Evolutionary conservation across 2,113 vertebrate genomes (phyloP), one percentile per base, ranked within the genome.

Genomic region (Clupea harengus): DNA sequence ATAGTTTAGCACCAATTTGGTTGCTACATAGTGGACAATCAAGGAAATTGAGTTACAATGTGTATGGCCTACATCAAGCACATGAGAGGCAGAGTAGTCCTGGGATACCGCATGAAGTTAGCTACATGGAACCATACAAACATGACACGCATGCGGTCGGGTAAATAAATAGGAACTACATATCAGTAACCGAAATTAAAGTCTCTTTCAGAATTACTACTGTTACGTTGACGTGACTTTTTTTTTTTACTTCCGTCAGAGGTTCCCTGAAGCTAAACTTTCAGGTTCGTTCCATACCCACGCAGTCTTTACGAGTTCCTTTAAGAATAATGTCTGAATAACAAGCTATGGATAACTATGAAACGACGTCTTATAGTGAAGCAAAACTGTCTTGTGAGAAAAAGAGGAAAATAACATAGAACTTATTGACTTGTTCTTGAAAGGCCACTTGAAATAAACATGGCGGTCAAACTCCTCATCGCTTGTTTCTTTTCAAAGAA

Each of bases 381-480:
- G 25, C 8, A 75, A 75, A 75, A 13, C 11, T 9, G 9, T 32
- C 4, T 20, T 22, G 25, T 75, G 11, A 13, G 13, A 75, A 28
- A 13, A 75, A 64, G 60, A 64, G 6, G 6, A 64, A 64, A 25
- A 64, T 28, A 89, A 95, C 94, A 95, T 95, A 95, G 94, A 93
- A 91, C 91, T 92, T 93, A 92, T 90, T 90, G 49, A 72, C 93
- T 91, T 88, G 90, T 92, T 92, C 87, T 92, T 75, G 67, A 11
- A 91, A 93, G 92, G 92, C 93, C 93, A 92, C 92, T 94, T 88
- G 83, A 92, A 91, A 39, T 1, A 91, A 94, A 94, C 90, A 94
- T 94, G 94, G 94, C 92, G 91, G 90, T 92, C 89, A 67, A 75
- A 32, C 25, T 75, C 67, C 28, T 75, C 32, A 75, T 28, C 15